Conservation (phyloP, 2,113 vertebrate genomes). For the Burhinus bistriatus region DNA sequence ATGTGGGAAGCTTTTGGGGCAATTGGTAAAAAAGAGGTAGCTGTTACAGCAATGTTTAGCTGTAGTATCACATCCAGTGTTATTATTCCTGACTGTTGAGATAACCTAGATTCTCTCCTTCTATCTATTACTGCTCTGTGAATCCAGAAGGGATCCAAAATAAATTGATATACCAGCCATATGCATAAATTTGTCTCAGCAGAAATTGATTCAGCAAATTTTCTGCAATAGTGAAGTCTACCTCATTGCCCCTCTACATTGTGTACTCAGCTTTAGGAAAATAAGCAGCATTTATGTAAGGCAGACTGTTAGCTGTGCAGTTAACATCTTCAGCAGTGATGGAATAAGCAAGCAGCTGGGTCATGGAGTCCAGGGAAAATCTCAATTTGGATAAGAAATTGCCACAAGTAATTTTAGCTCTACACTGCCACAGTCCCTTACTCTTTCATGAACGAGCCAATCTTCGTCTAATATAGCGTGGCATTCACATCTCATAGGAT, state of each 20-base stretch:
- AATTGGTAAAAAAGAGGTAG: neutral
- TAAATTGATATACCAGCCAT: neutral
- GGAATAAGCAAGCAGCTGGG: slow-evolving; percentile 27
- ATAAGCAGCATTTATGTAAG: neutral
- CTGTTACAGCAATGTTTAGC: neutral
- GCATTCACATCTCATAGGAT: neutral
- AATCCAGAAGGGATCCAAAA: slow-evolving; percentile 25
- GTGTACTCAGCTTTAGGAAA: neutral
- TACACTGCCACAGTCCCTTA: neutral
- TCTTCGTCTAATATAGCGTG: neutral
- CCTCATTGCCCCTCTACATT: neutral
- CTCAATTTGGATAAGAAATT: slow-evolving; percentile 50
- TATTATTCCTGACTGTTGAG: neutral
- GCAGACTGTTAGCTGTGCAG: neutral
- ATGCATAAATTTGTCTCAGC: neutral
- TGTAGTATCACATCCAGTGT: neutral
- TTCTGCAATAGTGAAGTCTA: neutral
- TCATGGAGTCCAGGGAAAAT: slow-evolving; percentile 27
- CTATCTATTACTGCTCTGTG: neutral
- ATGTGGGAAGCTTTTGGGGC: neutral
- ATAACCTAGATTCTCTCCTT: neutral
- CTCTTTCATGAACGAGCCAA: slow-evolving; percentile 19
- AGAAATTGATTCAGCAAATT: slow-evolving; percentile 33
- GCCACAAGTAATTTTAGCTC: slow-evolving; percentile 34
- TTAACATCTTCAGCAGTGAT: slow-evolving; percentile 36